Conservation (phyloP, 2,888 invertebrate species). For the Anodontia alba region DNA sequence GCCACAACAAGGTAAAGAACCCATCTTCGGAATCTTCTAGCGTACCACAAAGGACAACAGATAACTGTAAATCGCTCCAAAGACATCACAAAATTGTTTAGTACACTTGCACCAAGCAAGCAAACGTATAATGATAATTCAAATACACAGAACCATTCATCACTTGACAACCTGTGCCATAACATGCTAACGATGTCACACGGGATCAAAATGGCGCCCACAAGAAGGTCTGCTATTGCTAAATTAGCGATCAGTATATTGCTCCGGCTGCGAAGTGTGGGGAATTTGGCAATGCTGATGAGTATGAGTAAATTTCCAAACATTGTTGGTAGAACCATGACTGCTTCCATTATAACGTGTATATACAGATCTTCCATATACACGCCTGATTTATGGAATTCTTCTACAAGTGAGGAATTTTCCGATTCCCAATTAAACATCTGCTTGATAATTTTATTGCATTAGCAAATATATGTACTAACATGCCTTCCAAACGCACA, state of each 20-base stretch:
- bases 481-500: no score
- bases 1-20: background rate
- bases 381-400: background rate
- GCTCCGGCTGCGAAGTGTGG: background rate
- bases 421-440: no score
- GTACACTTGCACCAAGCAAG: constrained; percentile 7
- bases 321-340: background rate
- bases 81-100: constrained; percentile 7
- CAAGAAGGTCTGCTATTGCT: background rate
- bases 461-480: no score
- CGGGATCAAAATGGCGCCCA: background rate
- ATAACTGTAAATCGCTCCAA: constrained; percentile 6
- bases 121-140: background rate
- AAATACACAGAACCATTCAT: background rate
- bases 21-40: background rate
- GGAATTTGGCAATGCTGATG: constrained; percentile 4
- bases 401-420: background rate
- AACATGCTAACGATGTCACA: background rate
- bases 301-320: constrained; percentile 6
- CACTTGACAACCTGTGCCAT: background rate
- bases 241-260: constrained; percentile 11
- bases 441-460: no score
- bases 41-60: constrained; percentile 5
- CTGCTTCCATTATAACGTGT: background rate
- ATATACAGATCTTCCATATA: constrained; percentile 7